phyloP scores from a whole-genome alignment of 1,140 invertebrate genomes.

The Hycleus cichorii region DNA sequence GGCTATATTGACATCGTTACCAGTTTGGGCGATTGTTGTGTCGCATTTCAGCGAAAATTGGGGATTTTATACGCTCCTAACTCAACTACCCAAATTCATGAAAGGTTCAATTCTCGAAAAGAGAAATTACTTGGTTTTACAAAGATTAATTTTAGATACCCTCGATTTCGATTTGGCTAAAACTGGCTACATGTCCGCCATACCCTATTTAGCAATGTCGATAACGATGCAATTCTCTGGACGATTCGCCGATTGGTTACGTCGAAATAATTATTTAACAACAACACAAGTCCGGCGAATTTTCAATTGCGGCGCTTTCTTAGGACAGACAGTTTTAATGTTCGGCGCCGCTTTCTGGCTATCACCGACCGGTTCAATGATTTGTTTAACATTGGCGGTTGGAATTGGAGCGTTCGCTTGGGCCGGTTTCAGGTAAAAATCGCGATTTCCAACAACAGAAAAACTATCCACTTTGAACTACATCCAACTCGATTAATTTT shows the following conservation, averaged over 20 bases:
- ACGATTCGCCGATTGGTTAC: conserved; percentile 70
- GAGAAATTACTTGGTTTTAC: neutral
- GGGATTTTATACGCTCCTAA: conserved; percentile 90
- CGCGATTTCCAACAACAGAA: neutral
- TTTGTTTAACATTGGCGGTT: conserved; percentile 75
- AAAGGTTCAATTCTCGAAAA: conserved; percentile 49
- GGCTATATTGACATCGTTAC: conserved; percentile 67
- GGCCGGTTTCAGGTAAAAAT: conserved; percentile 69
- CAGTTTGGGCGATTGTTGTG: conserved; percentile 84
- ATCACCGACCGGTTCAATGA: conserved; percentile 57
- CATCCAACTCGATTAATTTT: conserved; percentile 33
- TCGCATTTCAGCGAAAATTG: conserved; percentile 94
- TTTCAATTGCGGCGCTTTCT: conserved; percentile 71
- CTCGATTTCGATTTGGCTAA: conserved; percentile 64
- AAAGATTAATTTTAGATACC: conserved; percentile 50
- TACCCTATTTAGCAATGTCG: conserved; percentile 83
- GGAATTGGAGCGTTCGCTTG: conserved; percentile 83
- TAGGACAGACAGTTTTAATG: conserved; percentile 80
- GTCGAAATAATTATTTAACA: conserved; percentile 54
- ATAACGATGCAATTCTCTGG: conserved; percentile 70
- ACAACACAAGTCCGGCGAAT: conserved; percentile 67
- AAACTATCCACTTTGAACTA: neutral
- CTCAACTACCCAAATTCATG: conserved; percentile 86
- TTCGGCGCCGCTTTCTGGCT: conserved; percentile 62
- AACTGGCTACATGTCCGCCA: conserved; percentile 71